A percentile compares a stretch with the other conserved stretches of the same genome.
Evolutionary conservation across 2,888 invertebrate species (phyloP).

Genomic region (Bimastos eiseni): DNA sequence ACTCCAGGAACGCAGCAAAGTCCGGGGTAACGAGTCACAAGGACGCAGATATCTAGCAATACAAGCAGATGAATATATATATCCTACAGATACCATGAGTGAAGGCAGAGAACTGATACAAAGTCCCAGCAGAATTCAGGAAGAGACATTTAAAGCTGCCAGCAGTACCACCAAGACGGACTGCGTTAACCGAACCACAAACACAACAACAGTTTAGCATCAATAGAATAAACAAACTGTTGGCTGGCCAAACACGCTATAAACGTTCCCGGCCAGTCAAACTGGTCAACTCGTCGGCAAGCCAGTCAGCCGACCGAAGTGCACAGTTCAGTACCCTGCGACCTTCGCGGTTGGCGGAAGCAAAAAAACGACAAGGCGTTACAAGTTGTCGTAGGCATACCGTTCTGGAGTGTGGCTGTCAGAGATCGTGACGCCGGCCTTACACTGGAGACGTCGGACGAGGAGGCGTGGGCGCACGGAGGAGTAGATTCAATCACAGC

Average conservation of each 20-base stretch:
- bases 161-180: background rate
- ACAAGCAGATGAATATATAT: background rate
- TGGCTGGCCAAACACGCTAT: background rate
- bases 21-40: background rate
- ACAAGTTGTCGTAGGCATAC: conserved; percentile 32
- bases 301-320: background rate
- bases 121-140: background rate
- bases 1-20: background rate
- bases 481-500: conserved; percentile 19
- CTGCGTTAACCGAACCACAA: background rate
- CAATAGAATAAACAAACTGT: background rate
- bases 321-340: background rate
- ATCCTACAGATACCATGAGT: background rate
- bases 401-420: conserved; percentile 39
- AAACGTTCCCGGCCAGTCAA: background rate
- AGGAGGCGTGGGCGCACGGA: background rate
- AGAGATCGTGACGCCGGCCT: conserved; percentile 35
- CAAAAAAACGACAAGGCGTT: conserved; percentile 8
- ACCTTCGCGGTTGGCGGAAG: background rate
- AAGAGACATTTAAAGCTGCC: background rate
- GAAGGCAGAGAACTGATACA: background rate
- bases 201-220: background rate
- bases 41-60: background rate
- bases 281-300: background rate
- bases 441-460: conserved; percentile 30